Evolutionary conservation across 1,140 invertebrate genomes (phyloP), one percentile per base, ranked within the genome.

Genomic region (Leptestheria dahalacensis): DNA sequence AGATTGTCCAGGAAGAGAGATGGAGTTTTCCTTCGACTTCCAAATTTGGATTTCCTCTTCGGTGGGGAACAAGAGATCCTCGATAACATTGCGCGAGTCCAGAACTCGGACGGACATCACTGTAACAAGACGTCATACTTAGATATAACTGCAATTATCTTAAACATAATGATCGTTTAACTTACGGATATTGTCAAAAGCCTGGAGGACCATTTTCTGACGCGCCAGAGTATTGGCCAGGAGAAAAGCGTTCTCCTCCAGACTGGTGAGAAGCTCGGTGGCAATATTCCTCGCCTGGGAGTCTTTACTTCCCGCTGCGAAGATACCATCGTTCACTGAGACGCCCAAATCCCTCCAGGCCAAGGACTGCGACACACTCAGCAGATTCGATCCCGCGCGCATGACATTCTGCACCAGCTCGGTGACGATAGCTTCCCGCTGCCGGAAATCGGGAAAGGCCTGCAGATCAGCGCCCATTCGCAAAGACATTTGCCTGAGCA

Each of bases 201-300:
- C 79, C 65, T 88, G 85, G 57, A 85, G 76, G 57, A 90, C 83
- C 61, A 81, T 88, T 66, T 88, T 88, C 69, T 91, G 84, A 56
- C 83, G 78, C 21, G 81, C 81, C 1, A 95, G 81, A 9, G 86
- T 85, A 64, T 93, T 84, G 10, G 91, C 91, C 58, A 97, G 73
- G 0, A 93, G 75, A 69, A 92, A 91, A 0, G 91, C 90, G 68
- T 91, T 91, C 68, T 92, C 86, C 70, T 97, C 92, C 1, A 95
- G 70, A 0, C 88, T 88, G 41, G 88, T 86, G 0, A 93, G 75
- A 21, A 94, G 68, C 0, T 83, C 84, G 11, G 88, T 91, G 6
- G 89, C 88, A 1, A 89, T 87, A 57, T 80, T 73, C 79, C 88
- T 88, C 74, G 91, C 86, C 61, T 88, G 85, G 61, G 84, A 81